Base-by-base conservation (phyloP, 2,797 vertebrate genomes). In the Picus viridis region DNA sequence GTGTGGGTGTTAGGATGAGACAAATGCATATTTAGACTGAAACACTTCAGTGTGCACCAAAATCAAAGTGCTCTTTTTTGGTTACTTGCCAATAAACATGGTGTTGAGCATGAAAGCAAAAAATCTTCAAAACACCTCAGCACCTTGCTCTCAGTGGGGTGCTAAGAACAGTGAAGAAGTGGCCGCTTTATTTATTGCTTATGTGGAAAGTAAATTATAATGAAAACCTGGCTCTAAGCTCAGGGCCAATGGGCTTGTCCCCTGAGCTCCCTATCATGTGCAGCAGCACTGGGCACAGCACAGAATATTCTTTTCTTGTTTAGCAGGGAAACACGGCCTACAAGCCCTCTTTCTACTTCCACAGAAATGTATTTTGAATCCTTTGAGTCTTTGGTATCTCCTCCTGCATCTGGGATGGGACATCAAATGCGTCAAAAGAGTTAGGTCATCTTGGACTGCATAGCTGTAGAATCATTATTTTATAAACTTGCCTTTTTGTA, bases 91-190 rank as follows among this genome's bases (percentile, higher is more conserved):
- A 91, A 3, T 49, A 53, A 77, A 79, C 58, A 76, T 19, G 29
- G 32, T 84, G 54, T 41, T 77, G 75, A 81, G 76, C 68, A 39
- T 2, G 29, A 88, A 78, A 78, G 70, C 82, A 53, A 89, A 82
- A 83, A 87, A 54, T 24, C 57, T 93, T 83, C 64, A 41, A 30
- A 92, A 86, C 65, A 74, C 45, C 79, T 92, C 86, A 86, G 70
- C 70, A 83, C 84, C 67, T 81, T 87, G 64, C 88, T 78, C 43
- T 87, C 73, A 85, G 15, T 4, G 8, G 45, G 63, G 57, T 61
- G 39, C 70, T 83, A 65, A 68, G 84, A 85, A 24, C 27, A 73
- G 63, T 36, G 62, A 78, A 76, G 62, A 76, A 87, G 59, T 61
- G 75, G n/a, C 20, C 83, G 79, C 34, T 59, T 89, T 90, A 75